Percentiles rank a stretch among this genome's conserved stretches.
Conservation (phyloP, 2,797 vertebrate species). For the Furcifer pardalis region DNA sequence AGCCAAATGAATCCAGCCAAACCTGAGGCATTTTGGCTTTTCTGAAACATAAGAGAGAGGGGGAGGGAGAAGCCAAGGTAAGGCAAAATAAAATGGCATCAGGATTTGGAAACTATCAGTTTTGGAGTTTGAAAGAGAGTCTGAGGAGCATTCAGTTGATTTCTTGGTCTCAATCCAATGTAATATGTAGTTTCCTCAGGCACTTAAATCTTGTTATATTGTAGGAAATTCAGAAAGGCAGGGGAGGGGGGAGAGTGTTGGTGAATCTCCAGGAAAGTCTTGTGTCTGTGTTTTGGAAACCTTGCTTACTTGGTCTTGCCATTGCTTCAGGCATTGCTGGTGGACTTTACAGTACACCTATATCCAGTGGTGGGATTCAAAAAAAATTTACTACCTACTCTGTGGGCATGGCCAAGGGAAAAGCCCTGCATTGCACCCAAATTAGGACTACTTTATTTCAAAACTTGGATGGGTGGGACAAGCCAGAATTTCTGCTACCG, state of each 20-base stretch:
- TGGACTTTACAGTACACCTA: too few species aligned
- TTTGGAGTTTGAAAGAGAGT: neutral
- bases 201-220: neutral
- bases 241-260: neutral
- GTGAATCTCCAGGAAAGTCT: neutral
- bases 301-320: conserved; percentile 6
- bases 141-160: neutral
- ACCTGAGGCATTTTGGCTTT: conserved; percentile 68
- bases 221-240: neutral
- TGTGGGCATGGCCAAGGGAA: too few species aligned
- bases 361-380: too few species aligned
- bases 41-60: conserved; percentile 50
- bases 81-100: conserved; percentile 50
- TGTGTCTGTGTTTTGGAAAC: neutral
- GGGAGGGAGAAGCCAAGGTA: conserved; percentile 5
- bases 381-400: too few species aligned
- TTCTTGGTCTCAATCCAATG: neutral
- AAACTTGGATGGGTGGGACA: too few species aligned
- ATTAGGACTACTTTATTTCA: too few species aligned
- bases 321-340: neutral
- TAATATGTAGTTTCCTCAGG: neutral
- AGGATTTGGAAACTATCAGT: neutral
- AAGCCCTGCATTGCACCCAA: too few species aligned
- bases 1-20: conserved; percentile 67
- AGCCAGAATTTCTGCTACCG: too few species aligned